Percentiles rank a stretch among this genome's conserved stretches.
These are phyloP conservation scores for Salmo trutta DNA, from an alignment of 2,797 vertebrate genomes.

Conservation along the genomic window DNA sequence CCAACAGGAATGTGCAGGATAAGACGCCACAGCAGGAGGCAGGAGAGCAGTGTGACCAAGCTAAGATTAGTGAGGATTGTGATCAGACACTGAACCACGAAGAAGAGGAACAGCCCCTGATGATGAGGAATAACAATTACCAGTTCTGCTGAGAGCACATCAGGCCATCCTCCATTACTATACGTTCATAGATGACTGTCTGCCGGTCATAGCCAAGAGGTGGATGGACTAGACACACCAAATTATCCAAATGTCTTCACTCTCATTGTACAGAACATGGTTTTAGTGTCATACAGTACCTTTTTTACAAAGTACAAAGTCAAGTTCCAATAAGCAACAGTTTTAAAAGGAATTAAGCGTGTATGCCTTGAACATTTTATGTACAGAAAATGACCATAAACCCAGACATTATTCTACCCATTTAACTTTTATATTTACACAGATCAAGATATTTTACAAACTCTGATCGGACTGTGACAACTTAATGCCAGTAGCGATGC, in stretches of 20 bases:
- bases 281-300: background rate
- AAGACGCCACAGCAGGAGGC: constrained; percentile 11
- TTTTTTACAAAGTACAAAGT: background rate
- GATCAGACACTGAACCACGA: background rate
- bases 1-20: constrained; percentile 55
- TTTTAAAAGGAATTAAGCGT: background rate
- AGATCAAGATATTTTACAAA: too few relatives aligned
- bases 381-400: background rate
- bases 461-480: too few relatives aligned
- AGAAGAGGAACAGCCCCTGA: background rate
- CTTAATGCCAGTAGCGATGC: too few relatives aligned
- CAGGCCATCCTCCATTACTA: background rate
- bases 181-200: background rate
- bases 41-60: background rate
- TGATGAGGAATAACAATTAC: background rate
- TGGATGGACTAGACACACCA: background rate
- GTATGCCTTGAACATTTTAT: background rate
- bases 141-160: background rate
- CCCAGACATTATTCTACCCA: background rate
- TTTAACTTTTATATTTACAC: too few relatives aligned
- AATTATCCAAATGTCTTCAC: background rate
- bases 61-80: background rate
- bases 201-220: background rate
- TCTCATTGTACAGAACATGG: background rate
- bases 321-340: background rate